Evolutionary conservation across 2,113 vertebrate species (phyloP), one percentile per base, ranked within the genome.

Genomic region (Nothocercus nigrocapillus): DNA sequence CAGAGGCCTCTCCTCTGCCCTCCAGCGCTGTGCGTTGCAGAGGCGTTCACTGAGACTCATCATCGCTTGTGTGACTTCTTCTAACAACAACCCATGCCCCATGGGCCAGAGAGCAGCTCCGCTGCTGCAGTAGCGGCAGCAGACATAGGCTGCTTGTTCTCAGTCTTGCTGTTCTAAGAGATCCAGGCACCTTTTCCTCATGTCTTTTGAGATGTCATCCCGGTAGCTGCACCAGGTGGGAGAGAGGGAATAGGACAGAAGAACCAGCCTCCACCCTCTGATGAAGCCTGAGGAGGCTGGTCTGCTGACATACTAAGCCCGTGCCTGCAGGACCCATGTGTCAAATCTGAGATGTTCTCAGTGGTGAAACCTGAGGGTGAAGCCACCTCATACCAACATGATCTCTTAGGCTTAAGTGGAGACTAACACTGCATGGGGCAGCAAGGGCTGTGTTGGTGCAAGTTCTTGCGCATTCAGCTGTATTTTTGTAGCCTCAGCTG

Each of bases 361-460:
- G 72, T 2, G 49, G 7, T 40, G 40, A 34, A 30, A 30, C 49
- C n/a, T 3, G 22, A 18, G 24, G 15, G 18, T 36, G 27, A 17
- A 73, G 27, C 40, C 66, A 16, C 25, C 21, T 25, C 18, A 3
- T 3, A 21, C 13, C 47, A 73, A 54, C 1, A 10, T 30, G 6
- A 36, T 28, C 45, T 15, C 25, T 2, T 40, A 42, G 81, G 45
- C 24, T 1, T 8, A 14, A 45, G 18, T 0, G 16, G 18, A 59
- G 36, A 45, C 30, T 9, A 38, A 34, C 11, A 2, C 0, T 0
- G 1, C 27, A 20, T 54, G 30, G 27, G 24, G 32, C 72, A 76
- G 75, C 8, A 22, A 32, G n/a, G 30, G 42, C 13, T n/a, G 1
- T 14, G 54, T 69, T 45, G 40, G n/a, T 6, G 38, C 21, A 7